phyloP scores from a whole-genome alignment of 2,113 vertebrate species.

The Mormyrus iriodes region DNA sequence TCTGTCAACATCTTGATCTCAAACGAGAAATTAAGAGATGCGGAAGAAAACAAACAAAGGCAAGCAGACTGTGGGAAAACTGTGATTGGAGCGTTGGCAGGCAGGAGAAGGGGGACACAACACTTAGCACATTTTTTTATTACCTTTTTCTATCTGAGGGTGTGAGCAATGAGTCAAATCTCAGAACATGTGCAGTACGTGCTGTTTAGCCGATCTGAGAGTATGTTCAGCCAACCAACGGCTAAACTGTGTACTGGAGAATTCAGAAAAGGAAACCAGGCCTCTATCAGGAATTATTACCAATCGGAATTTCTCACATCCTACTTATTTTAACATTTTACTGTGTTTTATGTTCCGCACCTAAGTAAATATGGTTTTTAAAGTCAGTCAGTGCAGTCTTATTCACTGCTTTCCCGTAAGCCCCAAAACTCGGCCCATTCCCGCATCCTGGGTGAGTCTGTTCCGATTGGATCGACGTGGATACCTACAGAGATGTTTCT shows the following conservation, averaged over 20 bases:
- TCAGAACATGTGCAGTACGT: background rate
- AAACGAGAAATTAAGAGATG: background rate
- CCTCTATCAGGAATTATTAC: background rate
- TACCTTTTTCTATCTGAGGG: background rate
- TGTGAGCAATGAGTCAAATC: background rate
- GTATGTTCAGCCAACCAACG: background rate
- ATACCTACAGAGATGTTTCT: constrained; percentile 61
- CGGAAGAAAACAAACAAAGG: constrained; percentile 2
- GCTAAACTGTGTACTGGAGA: background rate
- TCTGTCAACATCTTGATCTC: constrained; percentile 2
- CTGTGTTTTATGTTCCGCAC: constrained; percentile 46
- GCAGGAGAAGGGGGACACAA: background rate
- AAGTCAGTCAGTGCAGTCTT: constrained; percentile 72
- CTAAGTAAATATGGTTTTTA: constrained; percentile 60
- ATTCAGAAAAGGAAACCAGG: background rate
- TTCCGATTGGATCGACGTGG: constrained; percentile 63
- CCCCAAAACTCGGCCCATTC: constrained; percentile 66
- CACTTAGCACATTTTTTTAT: background rate
- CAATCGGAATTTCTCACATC: background rate
- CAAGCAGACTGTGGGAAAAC: background rate
- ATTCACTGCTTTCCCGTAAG: constrained; percentile 76
- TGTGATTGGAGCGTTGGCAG: background rate
- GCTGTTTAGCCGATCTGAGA: background rate
- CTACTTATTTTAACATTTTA: constrained; percentile 5
- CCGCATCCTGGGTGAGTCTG: constrained; percentile 68